Base-by-base conservation (phyloP, 92 coral and sea anemone genomes). In the Phenganax marumi region DNA sequence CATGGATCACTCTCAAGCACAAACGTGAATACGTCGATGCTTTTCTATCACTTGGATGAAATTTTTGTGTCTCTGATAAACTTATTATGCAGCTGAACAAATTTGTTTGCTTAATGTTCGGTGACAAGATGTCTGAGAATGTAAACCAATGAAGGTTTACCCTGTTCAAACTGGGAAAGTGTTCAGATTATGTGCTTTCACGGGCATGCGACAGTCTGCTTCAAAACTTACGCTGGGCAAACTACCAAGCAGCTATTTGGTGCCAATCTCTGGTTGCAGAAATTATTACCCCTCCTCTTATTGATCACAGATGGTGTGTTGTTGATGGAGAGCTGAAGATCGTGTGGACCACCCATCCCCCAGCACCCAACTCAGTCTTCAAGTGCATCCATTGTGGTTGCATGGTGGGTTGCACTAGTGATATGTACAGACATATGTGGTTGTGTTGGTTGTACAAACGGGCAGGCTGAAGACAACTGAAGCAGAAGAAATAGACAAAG, bases 201-300 rank as follows among this genome's bases (percentile, higher is more conserved):
- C 82, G 80, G 76, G 85, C 50, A 33, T 75, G 73, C 39, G 89
- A 88, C 77, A 77, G 86, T 63, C 76, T 88, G 9, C 69, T 71
- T 49, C 80, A 85, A 63, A 89, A 85, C 68, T 17, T 77, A 8
- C 22, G 63, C 82, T 52, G 91, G 52, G 91, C 88, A 7, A 88
- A 88, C 75, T 85, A 88, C 71, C 91, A 88, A 72, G 84, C 81
- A 33, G 79, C 83, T 8, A 75, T 85, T 62, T 88, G 88, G 91
- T 71, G 68, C 48, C 87, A 74, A 12, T 81, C 82, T 49, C 80
- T 86, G 25, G 64, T 76, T 12, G 48, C 62, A 33, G 81, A 82
- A 49, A 86, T 87, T 70, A 69, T 81, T 47, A 76, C 86, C 7
- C 87, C 92, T 17, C 66, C 50, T 50, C 90, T 84, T 7, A 21